Evolutionary conservation across 2,888 invertebrate genomes (phyloP).

Genomic region (Hirtodrosophila cameraria): DNA sequence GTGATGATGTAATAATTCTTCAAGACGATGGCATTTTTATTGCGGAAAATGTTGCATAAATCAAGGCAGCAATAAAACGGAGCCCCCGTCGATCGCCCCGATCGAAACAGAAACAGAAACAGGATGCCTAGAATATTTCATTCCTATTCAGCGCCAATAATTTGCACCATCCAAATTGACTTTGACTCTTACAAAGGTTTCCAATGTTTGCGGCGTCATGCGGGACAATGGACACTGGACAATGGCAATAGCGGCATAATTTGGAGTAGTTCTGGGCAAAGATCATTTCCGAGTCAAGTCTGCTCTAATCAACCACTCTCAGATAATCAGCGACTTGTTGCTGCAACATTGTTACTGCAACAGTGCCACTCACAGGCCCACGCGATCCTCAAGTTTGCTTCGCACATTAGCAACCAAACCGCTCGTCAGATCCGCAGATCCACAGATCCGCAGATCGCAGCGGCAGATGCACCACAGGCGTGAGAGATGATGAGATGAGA

Average conservation of each 20-base stretch:
- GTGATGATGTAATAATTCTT: constrained; percentile 80
- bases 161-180: constrained; percentile 59
- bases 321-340: constrained; percentile 61
- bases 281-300: constrained; percentile 43
- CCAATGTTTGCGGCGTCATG: constrained; percentile 51
- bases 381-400: constrained; percentile 49
- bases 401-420: constrained; percentile 63
- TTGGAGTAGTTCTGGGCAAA: constrained; percentile 45
- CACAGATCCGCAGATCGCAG: constrained; percentile 34
- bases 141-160: constrained; percentile 59
- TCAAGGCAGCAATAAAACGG: constrained; percentile 75
- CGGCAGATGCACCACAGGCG: constrained; percentile 60
- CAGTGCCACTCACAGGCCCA: constrained; percentile 46
- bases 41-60: constrained; percentile 79
- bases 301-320: constrained; percentile 51
- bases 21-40: constrained; percentile 73
- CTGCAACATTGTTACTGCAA: constrained; percentile 53
- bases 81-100: constrained; percentile 55
- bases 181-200: constrained; percentile 31
- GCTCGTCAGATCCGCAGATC: constrained; percentile 28
- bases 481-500: constrained; percentile 43
- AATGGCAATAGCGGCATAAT: constrained; percentile 62
- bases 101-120: constrained; percentile 62
- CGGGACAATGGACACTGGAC: constrained; percentile 47
- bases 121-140: constrained; percentile 64